phyloP scores from a whole-genome alignment of 1,140 invertebrate species.

The Bradynema listronoti region DNA sequence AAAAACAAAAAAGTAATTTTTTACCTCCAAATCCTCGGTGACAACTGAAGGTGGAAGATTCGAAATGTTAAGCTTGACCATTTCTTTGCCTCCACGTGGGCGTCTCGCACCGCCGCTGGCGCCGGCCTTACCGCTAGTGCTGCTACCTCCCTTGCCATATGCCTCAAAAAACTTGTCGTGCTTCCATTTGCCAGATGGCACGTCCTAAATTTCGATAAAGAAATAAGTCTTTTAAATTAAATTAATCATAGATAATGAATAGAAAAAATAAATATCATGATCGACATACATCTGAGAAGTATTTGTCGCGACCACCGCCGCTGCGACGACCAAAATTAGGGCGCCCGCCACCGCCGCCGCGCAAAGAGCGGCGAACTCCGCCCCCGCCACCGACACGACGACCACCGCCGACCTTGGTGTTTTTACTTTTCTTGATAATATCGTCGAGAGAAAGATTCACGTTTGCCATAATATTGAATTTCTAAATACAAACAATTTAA shows the following conservation, averaged over 20 bases:
- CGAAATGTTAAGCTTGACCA: constrained; percentile 27
- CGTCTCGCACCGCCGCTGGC: constrained; percentile 11
- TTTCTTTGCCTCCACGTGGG: constrained; percentile 8
- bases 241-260: background rate
- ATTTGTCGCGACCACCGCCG: constrained; percentile 2
- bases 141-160: constrained; percentile 14
- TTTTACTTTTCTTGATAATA: constrained; percentile 3
- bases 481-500: too few species aligned
- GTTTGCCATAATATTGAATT: background rate
- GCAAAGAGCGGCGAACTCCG: background rate
- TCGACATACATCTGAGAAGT: constrained; percentile 12
- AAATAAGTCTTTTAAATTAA: background rate
- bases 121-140: background rate
- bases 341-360: background rate
- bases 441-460: constrained; percentile 7
- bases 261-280: background rate
- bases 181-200: constrained; percentile 24
- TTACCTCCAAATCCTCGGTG: constrained; percentile 31
- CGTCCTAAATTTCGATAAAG: background rate
- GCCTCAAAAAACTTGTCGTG: constrained; percentile 25
- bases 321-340: background rate
- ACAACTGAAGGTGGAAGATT: constrained; percentile 25
- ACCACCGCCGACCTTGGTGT: too few species aligned
- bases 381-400: background rate
- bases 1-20: background rate